A percentile compares a stretch with the other conserved stretches of the same genome.
Conservation (phyloP, 2,113 vertebrate species). For the Zosterops japonicus region DNA sequence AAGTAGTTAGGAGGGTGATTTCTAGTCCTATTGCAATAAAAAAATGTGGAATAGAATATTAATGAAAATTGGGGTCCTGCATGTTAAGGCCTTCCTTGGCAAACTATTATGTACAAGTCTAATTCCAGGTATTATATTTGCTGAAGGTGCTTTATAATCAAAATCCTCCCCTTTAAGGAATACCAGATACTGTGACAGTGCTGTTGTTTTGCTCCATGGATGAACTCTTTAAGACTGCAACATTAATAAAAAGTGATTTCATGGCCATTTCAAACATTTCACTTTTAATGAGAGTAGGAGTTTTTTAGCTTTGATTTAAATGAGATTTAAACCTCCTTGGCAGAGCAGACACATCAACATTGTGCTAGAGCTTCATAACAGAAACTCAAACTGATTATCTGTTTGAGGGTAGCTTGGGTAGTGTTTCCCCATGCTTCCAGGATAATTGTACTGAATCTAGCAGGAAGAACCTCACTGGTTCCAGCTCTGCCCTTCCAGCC, state of each 20-base stretch:
- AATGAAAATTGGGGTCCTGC: background rate
- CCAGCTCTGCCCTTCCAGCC: background rate
- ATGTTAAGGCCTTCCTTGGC: background rate
- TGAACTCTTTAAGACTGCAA: background rate
- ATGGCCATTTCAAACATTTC: slow-evolving; percentile 18
- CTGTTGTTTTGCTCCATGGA: background rate
- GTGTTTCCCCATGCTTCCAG: background rate
- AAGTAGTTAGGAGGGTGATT: background rate
- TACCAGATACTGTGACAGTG: background rate
- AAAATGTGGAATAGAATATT: background rate
- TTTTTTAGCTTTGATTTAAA: slow-evolving; percentile 10
- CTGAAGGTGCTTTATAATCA: background rate
- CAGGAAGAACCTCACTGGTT: background rate
- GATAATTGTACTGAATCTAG: background rate
- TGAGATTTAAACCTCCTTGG: slow-evolving; percentile 29
- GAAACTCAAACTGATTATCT: background rate
- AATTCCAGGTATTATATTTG: background rate
- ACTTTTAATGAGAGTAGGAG: background rate
- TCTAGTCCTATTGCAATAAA: background rate
- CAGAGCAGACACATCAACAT: slow-evolving; percentile 7
- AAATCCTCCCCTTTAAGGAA: background rate
- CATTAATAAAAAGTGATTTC: slow-evolving; percentile 16
- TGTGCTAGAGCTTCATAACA: background rate
- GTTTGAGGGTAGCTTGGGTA: background rate
- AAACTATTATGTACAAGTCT: rapidly evolving